Percentiles rank a stretch among this genome's conserved stretches.
These are phyloP conservation scores for Dasyurus viverrinus DNA, from an alignment of 2,113 vertebrate genomes.

Conservation along the genomic window DNA sequence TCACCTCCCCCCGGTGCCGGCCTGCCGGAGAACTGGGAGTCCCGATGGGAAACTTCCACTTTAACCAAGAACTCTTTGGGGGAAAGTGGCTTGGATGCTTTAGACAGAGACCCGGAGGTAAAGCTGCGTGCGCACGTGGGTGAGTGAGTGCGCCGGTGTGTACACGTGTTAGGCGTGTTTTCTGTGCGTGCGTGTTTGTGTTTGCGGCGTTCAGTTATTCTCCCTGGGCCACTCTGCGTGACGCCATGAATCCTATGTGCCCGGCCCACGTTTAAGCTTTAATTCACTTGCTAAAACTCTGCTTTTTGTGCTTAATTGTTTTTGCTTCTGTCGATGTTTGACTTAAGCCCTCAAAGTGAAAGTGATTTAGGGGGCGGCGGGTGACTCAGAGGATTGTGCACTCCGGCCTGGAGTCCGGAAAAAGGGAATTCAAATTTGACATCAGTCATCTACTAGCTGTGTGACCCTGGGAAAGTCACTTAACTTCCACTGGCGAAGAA, in stretches of 20 bases:
- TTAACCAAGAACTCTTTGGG: rapidly evolving
- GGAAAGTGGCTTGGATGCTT: rapidly evolving
- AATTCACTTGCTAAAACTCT: too few relatives aligned
- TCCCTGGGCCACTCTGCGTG: too few relatives aligned
- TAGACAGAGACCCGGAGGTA: not conserved
- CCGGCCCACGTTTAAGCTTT: too few relatives aligned
- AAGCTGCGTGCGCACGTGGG: not conserved
- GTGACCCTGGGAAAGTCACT: not conserved
- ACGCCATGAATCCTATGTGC: too few relatives aligned
- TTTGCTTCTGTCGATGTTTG: too few relatives aligned
- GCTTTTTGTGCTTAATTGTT: not conserved
- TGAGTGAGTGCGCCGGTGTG: too few relatives aligned
- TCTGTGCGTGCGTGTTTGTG: not conserved
- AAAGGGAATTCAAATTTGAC: not conserved
- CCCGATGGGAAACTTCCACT: too few relatives aligned
- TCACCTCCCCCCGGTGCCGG: not conserved
- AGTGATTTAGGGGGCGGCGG: not conserved
- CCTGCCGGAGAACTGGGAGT: too few relatives aligned
- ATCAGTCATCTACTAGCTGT: not conserved
- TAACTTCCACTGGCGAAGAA: not conserved
- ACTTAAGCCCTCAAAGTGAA: not conserved
- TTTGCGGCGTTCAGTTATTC: too few relatives aligned
- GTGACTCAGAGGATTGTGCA: not conserved
- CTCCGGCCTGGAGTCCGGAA: not conserved
- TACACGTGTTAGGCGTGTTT: not conserved